These are phyloP conservation scores for Magallana nippona DNA, from an alignment of 2,888 invertebrate genomes.

Conservation along the genomic window DNA sequence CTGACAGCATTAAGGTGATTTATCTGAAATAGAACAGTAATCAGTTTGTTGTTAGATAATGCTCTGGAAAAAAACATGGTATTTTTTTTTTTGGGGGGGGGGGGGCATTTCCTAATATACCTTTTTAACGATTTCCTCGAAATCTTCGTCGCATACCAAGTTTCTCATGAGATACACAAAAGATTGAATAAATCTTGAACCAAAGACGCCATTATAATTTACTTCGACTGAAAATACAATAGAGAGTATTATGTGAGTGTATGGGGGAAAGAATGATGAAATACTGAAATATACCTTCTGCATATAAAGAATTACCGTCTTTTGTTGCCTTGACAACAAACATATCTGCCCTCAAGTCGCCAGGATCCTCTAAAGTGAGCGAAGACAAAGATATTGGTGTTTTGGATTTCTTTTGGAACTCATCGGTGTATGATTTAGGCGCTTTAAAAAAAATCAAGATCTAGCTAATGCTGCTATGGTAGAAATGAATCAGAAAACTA, in stretches of 20 bases:
- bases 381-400: neutral
- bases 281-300: too few species aligned
- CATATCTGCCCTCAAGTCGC: conserved; percentile 26
- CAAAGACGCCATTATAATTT: neutral
- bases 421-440: neutral
- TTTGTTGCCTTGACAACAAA: conserved; percentile 2
- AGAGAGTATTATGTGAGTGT: neutral
- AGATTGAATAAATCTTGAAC: conserved; percentile 43
- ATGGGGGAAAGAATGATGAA: too few species aligned
- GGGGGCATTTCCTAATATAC: neutral
- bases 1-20: conserved; percentile 11
- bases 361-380: neutral
- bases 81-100: too few species aligned
- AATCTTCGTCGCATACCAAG: conserved; percentile 18
- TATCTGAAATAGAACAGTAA: neutral
- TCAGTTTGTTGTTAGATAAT: too few species aligned
- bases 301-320: neutral
- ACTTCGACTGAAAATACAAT: conserved; percentile 19
- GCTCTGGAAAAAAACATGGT: too few species aligned
- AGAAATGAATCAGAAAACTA: neutral
- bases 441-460: neutral
- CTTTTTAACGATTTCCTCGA: conserved; percentile 34
- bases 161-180: conserved; percentile 43
- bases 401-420: neutral
- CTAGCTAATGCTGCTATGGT: too few species aligned